Evolutionary conservation across 2,888 invertebrate genomes (phyloP).

Genomic region (Odontocolon sp.): DNA sequence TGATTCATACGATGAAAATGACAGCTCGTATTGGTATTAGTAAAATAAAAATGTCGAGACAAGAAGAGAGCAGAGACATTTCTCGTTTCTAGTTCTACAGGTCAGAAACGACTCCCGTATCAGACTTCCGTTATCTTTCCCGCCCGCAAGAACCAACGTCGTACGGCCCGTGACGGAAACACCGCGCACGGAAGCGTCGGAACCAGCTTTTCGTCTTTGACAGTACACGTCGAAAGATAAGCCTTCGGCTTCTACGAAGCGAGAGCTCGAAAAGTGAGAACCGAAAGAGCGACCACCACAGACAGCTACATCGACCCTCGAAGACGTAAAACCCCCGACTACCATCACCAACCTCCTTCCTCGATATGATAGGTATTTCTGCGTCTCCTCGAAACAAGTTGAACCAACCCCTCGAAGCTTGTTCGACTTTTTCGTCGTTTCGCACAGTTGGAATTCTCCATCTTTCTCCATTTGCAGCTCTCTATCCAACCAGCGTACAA

Average conservation of each 20-base stretch:
- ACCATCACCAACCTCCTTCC: slow-evolving; percentile 23
- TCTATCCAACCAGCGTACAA: neutral
- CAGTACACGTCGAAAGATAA: slow-evolving; percentile 78
- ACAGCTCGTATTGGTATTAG: no score
- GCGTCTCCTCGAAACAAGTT: neutral
- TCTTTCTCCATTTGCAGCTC: slow-evolving; percentile 14
- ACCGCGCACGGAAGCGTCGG: slow-evolving; percentile 76
- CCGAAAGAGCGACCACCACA: slow-evolving; percentile 55
- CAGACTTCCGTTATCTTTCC: slow-evolving; percentile 78
- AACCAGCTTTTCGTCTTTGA: slow-evolving; percentile 76
- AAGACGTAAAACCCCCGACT: slow-evolving; percentile 58
- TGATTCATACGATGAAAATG: no score
- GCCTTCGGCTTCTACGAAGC: slow-evolving; percentile 64
- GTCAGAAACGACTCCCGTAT: slow-evolving; percentile 69
- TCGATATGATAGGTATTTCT: slow-evolving; percentile 11
- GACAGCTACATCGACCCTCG: slow-evolving; percentile 65
- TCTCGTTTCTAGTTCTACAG: slow-evolving; percentile 79
- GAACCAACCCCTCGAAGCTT: neutral
- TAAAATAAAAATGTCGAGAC: slow-evolving; percentile 22
- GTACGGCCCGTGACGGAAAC: slow-evolving; percentile 61
- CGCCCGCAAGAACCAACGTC: slow-evolving; percentile 26
- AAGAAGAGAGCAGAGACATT: slow-evolving; percentile 74
- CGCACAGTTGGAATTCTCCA: slow-evolving; percentile 26
- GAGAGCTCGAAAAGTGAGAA: slow-evolving; percentile 55
- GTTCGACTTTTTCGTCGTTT: slow-evolving; percentile 35